Percentiles rank a stretch among this genome's conserved stretches.
Evolutionary conservation across 2,888 invertebrate genomes (phyloP).

Genomic region (Hemaris fuciformis): DNA sequence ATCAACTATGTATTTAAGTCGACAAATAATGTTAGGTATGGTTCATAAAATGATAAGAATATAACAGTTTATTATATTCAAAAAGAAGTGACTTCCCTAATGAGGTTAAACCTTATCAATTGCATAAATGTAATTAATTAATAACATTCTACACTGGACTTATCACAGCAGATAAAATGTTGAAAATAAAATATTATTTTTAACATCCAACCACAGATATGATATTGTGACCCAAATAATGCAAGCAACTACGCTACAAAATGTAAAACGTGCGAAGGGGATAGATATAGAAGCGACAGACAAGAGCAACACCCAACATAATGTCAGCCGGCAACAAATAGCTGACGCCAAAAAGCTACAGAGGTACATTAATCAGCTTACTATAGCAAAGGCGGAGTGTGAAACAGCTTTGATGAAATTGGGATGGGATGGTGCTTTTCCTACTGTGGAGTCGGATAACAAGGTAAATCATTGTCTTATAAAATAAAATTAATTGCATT

Average conservation of each 20-base stretch:
- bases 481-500: too few species aligned
- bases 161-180: too few species aligned
- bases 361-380: constrained; percentile 91
- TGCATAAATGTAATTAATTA: too few species aligned
- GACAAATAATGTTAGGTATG: too few species aligned
- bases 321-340: constrained; percentile 88
- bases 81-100: too few species aligned
- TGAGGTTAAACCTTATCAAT: too few species aligned
- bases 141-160: too few species aligned
- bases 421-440: constrained; percentile 89
- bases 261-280: constrained; percentile 92
- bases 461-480: constrained; percentile 55
- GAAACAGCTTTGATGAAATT: constrained; percentile 87
- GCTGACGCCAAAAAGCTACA: constrained; percentile 90
- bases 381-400: constrained; percentile 90
- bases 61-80: too few species aligned
- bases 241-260: constrained; percentile 95
- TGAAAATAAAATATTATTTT: not conserved
- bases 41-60: too few species aligned
- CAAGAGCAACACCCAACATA: constrained; percentile 77
- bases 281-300: constrained; percentile 83
- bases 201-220: constrained; percentile 74
- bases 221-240: constrained; percentile 95
- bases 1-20: too few species aligned
- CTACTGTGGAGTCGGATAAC: constrained; percentile 74